These are phyloP conservation scores for Cyprinodon diabolis DNA, from an alignment of 2,797 vertebrate genomes.

Conservation along the genomic window DNA sequence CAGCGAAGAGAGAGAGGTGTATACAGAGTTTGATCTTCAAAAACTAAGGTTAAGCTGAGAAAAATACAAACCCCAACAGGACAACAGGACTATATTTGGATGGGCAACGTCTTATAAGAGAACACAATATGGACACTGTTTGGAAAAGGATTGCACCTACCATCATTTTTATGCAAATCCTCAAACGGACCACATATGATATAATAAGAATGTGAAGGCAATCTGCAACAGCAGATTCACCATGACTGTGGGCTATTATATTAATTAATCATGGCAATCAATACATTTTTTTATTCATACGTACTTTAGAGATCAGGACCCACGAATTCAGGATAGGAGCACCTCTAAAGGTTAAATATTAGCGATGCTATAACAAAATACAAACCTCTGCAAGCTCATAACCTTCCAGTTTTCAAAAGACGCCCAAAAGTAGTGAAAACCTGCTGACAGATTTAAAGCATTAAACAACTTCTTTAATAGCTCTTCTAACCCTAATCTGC, in stretches of 20 bases:
- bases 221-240: not conserved
- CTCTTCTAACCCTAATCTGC: not conserved
- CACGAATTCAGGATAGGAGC: not conserved
- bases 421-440: not conserved
- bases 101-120: not conserved
- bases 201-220: not conserved
- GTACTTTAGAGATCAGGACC: no score
- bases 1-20: conserved; percentile 31
- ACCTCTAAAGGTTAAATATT: not conserved
- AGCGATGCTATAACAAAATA: no score
- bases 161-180: not conserved
- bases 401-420: not conserved
- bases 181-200: not conserved
- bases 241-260: not conserved
- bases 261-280: no score
- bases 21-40: conserved; percentile 20
- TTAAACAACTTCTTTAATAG: not conserved
- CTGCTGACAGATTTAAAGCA: not conserved
- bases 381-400: not conserved
- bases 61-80: not conserved
- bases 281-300: no score
- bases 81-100: not conserved
- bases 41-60: conserved; percentile 24
- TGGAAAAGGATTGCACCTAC: not conserved
- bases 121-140: not conserved